A percentile compares a stretch with the other conserved stretches of the same genome.
These are phyloP conservation scores for Drosophila pegasa DNA, from an alignment of 2,888 invertebrate genomes.

Conservation along the genomic window DNA sequence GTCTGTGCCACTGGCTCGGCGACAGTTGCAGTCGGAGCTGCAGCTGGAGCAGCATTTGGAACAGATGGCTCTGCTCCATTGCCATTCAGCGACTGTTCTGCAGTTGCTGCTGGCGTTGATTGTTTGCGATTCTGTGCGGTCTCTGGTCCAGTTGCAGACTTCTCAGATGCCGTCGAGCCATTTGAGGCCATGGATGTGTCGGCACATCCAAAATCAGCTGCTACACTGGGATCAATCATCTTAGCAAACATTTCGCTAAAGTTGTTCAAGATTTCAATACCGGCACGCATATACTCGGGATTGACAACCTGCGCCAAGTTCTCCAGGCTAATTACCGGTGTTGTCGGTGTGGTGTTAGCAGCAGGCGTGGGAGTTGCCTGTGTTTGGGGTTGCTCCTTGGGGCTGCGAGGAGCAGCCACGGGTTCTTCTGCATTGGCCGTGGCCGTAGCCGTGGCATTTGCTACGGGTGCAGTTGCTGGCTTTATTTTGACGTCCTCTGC, in stretches of 20 bases:
- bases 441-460: neutral
- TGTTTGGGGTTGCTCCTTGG: conserved; percentile 36
- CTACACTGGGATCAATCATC: conserved; percentile 81
- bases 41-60: neutral
- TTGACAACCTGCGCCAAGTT: conserved; percentile 75
- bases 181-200: conserved; percentile 38
- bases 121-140: conserved; percentile 11
- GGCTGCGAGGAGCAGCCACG: conserved; percentile 38
- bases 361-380: conserved; percentile 11
- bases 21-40: neutral
- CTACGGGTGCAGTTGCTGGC: conserved; percentile 2
- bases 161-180: conserved; percentile 22
- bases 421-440: conserved; percentile 31
- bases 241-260: conserved; percentile 84
- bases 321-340: conserved; percentile 66
- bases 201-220: conserved; percentile 43
- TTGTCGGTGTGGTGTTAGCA: conserved; percentile 39
- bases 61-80: neutral
- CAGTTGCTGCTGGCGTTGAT: conserved; percentile 8
- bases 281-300: conserved; percentile 82
- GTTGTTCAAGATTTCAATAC: conserved; percentile 83
- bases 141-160: conserved; percentile 25
- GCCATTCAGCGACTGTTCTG: conserved; percentile 11
- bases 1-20: conserved; percentile 1
- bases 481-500: conserved; percentile 5